A percentile compares a stretch with the other conserved stretches of the same genome.
These are phyloP conservation scores for Poecile atricapillus DNA, from an alignment of 2,113 vertebrate species.

Conservation along the genomic window DNA sequence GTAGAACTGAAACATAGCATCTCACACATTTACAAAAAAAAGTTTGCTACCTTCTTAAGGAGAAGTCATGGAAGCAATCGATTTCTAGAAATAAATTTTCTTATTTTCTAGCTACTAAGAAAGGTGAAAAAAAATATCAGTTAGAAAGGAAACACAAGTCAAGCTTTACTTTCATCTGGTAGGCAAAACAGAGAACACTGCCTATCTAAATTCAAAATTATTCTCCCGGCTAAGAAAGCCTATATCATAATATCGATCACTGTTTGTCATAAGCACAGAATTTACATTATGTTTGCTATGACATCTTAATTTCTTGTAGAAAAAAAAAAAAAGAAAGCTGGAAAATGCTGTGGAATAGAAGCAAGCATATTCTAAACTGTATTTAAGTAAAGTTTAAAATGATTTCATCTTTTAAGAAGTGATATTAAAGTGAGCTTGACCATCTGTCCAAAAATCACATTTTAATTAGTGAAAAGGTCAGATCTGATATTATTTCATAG, in stretches of 20 bases:
- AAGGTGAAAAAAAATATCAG: background rate
- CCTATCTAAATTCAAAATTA: background rate
- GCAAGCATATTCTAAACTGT: background rate
- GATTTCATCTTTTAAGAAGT: background rate
- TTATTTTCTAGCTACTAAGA: background rate
- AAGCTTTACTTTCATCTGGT: background rate
- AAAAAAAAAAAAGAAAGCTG: background rate
- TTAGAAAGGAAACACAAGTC: background rate
- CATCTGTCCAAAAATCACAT: background rate
- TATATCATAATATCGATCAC: background rate
- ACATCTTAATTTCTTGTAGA: background rate
- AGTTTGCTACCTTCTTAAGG: accelerated
- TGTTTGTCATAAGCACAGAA: background rate
- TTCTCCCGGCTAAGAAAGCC: background rate
- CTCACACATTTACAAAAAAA: background rate
- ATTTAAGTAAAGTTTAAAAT: background rate
- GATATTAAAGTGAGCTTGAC: background rate
- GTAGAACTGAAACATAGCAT: background rate
- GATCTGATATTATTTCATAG: background rate
- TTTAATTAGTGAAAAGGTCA: background rate
- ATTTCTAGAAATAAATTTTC: background rate
- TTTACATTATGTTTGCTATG: background rate
- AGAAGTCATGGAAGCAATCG: background rate
- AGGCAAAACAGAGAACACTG: background rate
- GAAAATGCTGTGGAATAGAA: background rate